phyloP scores from a whole-genome alignment of 2,888 invertebrate species.

The Leucania comma region DNA sequence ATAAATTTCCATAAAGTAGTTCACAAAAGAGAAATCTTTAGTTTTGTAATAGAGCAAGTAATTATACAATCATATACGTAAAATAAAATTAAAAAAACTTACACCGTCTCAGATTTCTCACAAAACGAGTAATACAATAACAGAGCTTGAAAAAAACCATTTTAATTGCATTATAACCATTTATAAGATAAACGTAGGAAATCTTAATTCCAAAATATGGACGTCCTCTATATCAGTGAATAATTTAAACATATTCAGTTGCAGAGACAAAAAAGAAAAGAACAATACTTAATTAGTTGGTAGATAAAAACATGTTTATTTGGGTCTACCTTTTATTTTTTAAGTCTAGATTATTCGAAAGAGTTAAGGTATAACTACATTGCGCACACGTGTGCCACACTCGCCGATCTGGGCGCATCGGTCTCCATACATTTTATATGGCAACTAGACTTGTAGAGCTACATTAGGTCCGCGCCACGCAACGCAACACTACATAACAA shows the following conservation, averaged over 20 bases:
- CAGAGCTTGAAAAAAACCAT: conserved; percentile 21
- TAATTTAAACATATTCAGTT: conserved; percentile 2
- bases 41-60: not conserved
- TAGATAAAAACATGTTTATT: not conserved
- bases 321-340: not conserved
- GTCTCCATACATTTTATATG: no score
- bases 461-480: no score
- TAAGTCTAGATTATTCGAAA: no score
- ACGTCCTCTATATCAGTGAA: not conserved
- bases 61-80: not conserved
- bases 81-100: no score
- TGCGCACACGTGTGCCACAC: no score
- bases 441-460: no score
- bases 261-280: not conserved
- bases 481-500: no score
- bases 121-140: not conserved
- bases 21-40: conserved; percentile 15
- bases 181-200: not conserved
- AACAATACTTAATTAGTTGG: not conserved
- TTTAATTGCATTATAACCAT: not conserved
- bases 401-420: no score
- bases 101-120: not conserved
- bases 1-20: conserved; percentile 4
- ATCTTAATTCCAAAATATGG: not conserved
- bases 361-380: no score